These are phyloP conservation scores for Noctua comes DNA, from an alignment of 2,888 invertebrate species.

Conservation along the genomic window DNA sequence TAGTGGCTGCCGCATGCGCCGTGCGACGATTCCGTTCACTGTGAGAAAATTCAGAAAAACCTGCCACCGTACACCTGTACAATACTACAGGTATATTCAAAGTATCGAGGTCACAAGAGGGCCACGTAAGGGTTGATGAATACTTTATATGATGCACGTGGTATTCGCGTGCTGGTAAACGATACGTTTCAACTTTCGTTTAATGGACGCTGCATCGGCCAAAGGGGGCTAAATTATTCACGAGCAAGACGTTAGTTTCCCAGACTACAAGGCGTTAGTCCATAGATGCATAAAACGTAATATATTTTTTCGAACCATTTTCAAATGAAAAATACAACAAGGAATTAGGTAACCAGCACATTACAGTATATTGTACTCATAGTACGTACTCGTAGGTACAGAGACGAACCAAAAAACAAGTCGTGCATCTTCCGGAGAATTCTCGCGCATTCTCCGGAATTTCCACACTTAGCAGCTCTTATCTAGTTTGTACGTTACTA, in stretches of 20 bases:
- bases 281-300: not conserved
- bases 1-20: not conserved
- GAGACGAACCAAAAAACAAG: too few species aligned
- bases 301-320: not conserved
- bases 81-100: not conserved
- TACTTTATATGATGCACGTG: conserved; percentile 3
- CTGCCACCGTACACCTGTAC: not conserved
- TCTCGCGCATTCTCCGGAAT: not conserved
- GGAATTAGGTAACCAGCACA: not conserved
- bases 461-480: not conserved
- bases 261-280: not conserved
- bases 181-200: not conserved
- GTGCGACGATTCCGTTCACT: not conserved
- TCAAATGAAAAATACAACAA: not conserved
- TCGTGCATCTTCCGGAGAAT: not conserved
- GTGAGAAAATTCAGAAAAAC: not conserved
- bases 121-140: not conserved
- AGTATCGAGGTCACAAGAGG: not conserved
- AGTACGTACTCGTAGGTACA: too few species aligned
- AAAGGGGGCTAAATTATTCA: conserved; percentile 7
- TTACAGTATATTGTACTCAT: not conserved
- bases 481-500: not conserved
- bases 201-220: not conserved
- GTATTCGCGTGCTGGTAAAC: conserved; percentile 8
- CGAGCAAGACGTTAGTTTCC: not conserved